phyloP scores from a whole-genome alignment of 2,888 invertebrate species.

The Chrysolina oricalcia region DNA sequence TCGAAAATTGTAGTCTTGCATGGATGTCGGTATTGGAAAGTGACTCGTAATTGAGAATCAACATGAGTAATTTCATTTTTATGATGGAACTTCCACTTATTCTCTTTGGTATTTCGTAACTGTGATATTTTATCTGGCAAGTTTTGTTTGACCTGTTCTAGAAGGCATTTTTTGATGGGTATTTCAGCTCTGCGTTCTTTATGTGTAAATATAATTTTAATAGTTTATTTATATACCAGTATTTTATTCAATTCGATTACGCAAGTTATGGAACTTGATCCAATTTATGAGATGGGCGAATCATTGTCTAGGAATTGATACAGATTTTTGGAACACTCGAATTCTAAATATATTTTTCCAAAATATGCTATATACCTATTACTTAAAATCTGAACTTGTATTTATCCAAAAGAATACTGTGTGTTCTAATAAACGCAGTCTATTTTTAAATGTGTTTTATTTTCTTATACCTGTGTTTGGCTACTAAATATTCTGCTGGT shows the following conservation, averaged over 20 bases:
- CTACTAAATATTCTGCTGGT: too few species aligned
- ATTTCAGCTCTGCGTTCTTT: neutral
- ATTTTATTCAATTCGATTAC: slow-evolving; percentile 3
- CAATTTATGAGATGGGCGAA: neutral
- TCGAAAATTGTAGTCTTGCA: neutral
- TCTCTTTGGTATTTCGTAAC: slow-evolving; percentile 5
- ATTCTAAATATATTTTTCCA: slow-evolving; percentile 21
- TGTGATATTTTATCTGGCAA: slow-evolving; percentile 12
- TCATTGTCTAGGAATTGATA: neutral
- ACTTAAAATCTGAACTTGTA: slow-evolving; percentile 36
- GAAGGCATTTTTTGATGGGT: slow-evolving; percentile 5
- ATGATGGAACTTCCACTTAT: neutral
- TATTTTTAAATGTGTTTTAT: slow-evolving; percentile 38
- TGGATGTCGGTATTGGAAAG: slow-evolving; percentile 19
- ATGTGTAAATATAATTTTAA: slow-evolving; percentile 13
- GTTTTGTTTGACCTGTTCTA: neutral
- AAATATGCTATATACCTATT: slow-evolving; percentile 22
- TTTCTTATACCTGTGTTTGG: neutral
- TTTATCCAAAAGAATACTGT: slow-evolving; percentile 41
- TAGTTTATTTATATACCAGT: slow-evolving; percentile 20
- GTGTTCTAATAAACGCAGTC: slow-evolving; percentile 38
- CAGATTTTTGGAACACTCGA: slow-evolving; percentile 7
- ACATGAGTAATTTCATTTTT: slow-evolving; percentile 23
- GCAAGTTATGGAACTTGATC: neutral
- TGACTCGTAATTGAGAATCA: neutral